These are phyloP conservation scores for Ophioninae sp. DNA, from an alignment of 2,888 invertebrate species.

Conservation along the genomic window DNA sequence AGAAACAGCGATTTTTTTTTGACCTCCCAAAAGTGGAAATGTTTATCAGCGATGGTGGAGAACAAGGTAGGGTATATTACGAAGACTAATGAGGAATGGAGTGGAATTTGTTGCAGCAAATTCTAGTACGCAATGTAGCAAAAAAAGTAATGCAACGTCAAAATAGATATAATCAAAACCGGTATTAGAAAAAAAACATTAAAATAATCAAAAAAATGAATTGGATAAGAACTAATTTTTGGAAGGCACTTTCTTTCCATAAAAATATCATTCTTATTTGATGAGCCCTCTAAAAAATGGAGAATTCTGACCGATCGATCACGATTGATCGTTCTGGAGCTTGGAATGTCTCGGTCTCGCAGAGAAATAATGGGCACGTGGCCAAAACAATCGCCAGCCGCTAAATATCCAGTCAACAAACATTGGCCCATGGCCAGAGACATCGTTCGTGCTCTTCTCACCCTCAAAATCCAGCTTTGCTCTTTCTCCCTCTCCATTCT, in stretches of 20 bases:
- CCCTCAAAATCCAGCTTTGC: not conserved
- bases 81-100: not conserved
- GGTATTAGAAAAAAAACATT: no score
- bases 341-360: slow-evolving; percentile 45
- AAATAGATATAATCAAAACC: no score
- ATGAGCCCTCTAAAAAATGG: slow-evolving; percentile 2
- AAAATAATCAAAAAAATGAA: no score
- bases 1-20: no score
- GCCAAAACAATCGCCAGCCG: slow-evolving; percentile 79
- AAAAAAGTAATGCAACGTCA: no score
- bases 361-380: slow-evolving; percentile 75
- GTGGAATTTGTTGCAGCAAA: not conserved
- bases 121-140: no score
- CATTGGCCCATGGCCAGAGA: slow-evolving; percentile 76
- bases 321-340: slow-evolving; percentile 55
- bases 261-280: slow-evolving; percentile 26
- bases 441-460: slow-evolving; percentile 63
- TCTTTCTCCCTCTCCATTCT: slow-evolving; percentile 6
- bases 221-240: no score
- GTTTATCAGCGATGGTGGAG: not conserved
- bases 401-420: slow-evolving; percentile 80
- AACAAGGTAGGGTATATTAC: not conserved
- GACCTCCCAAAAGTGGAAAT: no score
- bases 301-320: slow-evolving; percentile 30
- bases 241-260: no score